phyloP scores from a whole-genome alignment of 1,140 invertebrate genomes.

The Micrasema minimum region DNA sequence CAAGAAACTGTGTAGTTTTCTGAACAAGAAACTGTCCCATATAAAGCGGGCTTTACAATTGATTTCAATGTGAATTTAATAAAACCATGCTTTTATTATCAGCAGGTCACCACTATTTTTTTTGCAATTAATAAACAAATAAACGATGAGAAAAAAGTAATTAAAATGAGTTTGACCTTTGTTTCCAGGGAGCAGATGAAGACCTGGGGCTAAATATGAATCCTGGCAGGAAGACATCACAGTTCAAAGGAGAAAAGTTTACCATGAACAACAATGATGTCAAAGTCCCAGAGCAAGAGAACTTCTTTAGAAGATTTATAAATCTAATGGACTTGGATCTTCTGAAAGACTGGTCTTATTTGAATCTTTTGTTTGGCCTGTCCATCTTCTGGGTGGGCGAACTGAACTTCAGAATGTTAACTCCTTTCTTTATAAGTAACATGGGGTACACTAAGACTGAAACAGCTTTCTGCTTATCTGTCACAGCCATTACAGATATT shows the following conservation, averaged over 20 bases:
- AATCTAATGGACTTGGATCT: slow-evolving; percentile 73
- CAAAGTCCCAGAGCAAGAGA: slow-evolving; percentile 59
- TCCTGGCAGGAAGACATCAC: slow-evolving; percentile 34
- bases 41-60: too few relatives aligned
- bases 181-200: slow-evolving; percentile 58
- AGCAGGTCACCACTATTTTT: too few relatives aligned
- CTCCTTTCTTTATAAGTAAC: slow-evolving; percentile 76
- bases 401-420: slow-evolving; percentile 80
- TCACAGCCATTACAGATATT: slow-evolving; percentile 79
- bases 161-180: too few relatives aligned
- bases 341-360: slow-evolving; percentile 73
- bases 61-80: too few relatives aligned
- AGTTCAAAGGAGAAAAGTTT: slow-evolving; percentile 52
- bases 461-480: slow-evolving; percentile 75
- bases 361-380: slow-evolving; percentile 76
- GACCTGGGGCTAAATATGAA: slow-evolving; percentile 62
- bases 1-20: too few relatives aligned
- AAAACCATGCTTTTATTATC: too few relatives aligned
- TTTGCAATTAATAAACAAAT: too few relatives aligned
- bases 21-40: too few relatives aligned
- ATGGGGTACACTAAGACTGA: slow-evolving; percentile 74
- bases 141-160: too few relatives aligned
- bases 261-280: slow-evolving; percentile 60
- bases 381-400: slow-evolving; percentile 80
- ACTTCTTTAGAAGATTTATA: slow-evolving; percentile 67